Evolutionary conservation across 2,888 invertebrate species (phyloP).

Genomic region (Lasioglossum zephyrum): DNA sequence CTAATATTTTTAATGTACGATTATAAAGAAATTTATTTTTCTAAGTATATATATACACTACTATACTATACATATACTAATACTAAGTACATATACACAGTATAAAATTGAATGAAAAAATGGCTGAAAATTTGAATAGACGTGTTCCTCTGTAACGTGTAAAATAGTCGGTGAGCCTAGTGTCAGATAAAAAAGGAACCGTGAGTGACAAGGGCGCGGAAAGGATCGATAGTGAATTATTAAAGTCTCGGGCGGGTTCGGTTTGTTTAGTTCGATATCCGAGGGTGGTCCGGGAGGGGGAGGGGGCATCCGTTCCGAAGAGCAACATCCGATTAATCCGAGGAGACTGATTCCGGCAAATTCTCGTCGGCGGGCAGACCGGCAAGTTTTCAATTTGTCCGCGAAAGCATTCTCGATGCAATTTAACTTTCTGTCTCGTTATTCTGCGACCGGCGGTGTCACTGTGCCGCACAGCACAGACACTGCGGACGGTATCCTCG

Average conservation of each 20-base stretch:
- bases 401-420: neutral
- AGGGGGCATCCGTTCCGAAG: neutral
- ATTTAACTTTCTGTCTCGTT: slow-evolving; percentile 29
- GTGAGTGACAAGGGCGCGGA: neutral
- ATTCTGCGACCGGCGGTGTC: neutral
- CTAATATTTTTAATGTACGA: too few species aligned
- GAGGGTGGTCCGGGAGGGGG: neutral
- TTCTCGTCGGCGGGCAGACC: neutral
- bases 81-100: too few species aligned
- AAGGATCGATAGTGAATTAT: neutral
- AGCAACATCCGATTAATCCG: slow-evolving; percentile 7
- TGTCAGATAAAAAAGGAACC: neutral
- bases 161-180: neutral
- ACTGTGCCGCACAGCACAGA: neutral
- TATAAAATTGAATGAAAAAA: too few species aligned
- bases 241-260: neutral
- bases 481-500: slow-evolving; percentile 5
- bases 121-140: too few species aligned
- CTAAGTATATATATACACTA: too few species aligned
- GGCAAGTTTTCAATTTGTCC: slow-evolving; percentile 16
- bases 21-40: too few species aligned
- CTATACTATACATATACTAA: too few species aligned
- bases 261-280: slow-evolving; percentile 1
- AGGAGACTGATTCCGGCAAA: neutral
- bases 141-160: too few species aligned